phyloP scores from a whole-genome alignment of 2,888 invertebrate species.

The Volucella inanis region DNA sequence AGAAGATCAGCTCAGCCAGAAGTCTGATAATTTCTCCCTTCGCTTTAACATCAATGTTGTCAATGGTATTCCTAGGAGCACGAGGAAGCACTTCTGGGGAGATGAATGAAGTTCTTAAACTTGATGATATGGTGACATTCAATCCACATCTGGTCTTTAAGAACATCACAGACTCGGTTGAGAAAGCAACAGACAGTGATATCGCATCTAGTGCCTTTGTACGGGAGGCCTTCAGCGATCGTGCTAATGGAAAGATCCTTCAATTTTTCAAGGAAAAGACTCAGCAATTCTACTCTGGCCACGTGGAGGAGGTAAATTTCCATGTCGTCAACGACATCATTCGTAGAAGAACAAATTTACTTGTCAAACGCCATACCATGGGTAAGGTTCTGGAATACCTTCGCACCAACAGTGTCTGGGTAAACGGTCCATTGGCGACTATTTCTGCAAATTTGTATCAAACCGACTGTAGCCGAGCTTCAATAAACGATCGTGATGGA shows the following conservation, averaged over 20 bases:
- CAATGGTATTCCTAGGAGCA: slow-evolving; percentile 95
- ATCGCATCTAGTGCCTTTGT: slow-evolving; percentile 92
- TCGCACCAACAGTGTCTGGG: slow-evolving; percentile 88
- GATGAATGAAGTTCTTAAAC: slow-evolving; percentile 92
- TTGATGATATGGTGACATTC: slow-evolving; percentile 95
- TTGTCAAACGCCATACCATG: slow-evolving; percentile 90
- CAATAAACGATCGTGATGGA: slow-evolving; percentile 90
- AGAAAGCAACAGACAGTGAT: slow-evolving; percentile 87
- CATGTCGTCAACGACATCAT: slow-evolving; percentile 92
- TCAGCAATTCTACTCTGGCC: slow-evolving; percentile 93
- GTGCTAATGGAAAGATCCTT: slow-evolving; percentile 90
- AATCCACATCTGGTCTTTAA: slow-evolving; percentile 94
- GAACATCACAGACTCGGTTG: slow-evolving; percentile 92
- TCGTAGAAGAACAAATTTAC: slow-evolving; percentile 90
- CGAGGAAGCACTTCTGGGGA: slow-evolving; percentile 93
- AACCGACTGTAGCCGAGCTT: slow-evolving; percentile 90
- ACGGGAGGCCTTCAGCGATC: slow-evolving; percentile 92
- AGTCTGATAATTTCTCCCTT: slow-evolving; percentile 93
- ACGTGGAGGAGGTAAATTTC: slow-evolving; percentile 93
- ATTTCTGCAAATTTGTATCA: slow-evolving; percentile 92
- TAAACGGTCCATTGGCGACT: slow-evolving; percentile 91
- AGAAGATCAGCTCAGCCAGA: slow-evolving; percentile 88
- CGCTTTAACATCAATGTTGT: slow-evolving; percentile 92
- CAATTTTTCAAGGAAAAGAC: slow-evolving; percentile 95
- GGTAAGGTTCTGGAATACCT: slow-evolving; percentile 91